phyloP scores from a whole-genome alignment of 2,797 vertebrate genomes.

The Neosilurus hyrtlii region DNA sequence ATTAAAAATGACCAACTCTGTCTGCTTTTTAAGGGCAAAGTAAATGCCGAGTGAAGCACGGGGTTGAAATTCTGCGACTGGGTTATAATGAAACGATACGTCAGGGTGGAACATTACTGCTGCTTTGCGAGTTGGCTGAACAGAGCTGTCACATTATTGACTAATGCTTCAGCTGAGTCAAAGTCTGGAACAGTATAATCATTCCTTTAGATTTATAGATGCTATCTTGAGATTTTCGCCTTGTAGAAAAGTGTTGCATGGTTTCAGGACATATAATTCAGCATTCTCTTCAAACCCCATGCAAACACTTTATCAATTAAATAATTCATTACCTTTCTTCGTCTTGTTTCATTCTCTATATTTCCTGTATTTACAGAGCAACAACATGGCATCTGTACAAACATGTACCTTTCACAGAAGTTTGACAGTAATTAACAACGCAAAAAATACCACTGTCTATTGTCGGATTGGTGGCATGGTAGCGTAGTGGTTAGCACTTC shows the following conservation, averaged over 20 bases:
- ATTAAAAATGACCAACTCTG: not conserved
- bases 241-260: too few species aligned
- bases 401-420: not conserved
- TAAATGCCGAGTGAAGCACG: not conserved
- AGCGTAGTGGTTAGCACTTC: too few species aligned
- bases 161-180: not conserved
- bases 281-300: slow-evolving; percentile 40
- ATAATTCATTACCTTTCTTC: not conserved
- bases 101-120: slow-evolving; percentile 1
- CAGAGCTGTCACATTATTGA: slow-evolving; percentile 10
- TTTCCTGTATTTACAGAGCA: slow-evolving; percentile 48
- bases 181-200: not conserved
- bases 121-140: not conserved
- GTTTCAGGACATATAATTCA: slow-evolving; percentile 34
- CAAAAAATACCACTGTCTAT: not conserved
- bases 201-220: not conserved
- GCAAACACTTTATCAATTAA: slow-evolving; percentile 25
- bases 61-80: not conserved
- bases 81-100: not conserved
- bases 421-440: not conserved
- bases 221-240: not conserved
- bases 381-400: not conserved
- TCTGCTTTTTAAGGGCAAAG: not conserved
- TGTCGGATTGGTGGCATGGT: too few species aligned
- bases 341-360: not conserved